Conservation (phyloP, 2,113 vertebrate genomes). For the Anthoscopus minutus region DNA sequence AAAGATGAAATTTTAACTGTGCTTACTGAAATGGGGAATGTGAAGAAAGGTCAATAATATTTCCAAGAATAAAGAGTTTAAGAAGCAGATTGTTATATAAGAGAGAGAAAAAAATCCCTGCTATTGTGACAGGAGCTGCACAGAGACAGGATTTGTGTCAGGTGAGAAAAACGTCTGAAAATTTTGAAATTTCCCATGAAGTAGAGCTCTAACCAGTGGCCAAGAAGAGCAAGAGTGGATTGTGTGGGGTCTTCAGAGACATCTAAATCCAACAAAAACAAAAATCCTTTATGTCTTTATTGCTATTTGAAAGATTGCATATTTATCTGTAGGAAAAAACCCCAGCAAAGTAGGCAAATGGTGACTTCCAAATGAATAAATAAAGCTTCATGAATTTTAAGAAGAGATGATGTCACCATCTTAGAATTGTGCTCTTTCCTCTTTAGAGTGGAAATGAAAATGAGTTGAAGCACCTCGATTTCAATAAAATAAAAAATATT, state of each 20-base stretch:
- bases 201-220: background rate
- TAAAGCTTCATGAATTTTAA: background rate
- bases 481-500: background rate
- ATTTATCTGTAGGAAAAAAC: background rate
- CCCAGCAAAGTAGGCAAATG: background rate
- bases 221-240: background rate
- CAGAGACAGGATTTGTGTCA: background rate
- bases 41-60: background rate
- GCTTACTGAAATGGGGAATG: background rate
- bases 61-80: background rate
- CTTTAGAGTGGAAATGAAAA: background rate
- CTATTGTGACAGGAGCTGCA: background rate
- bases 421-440: background rate
- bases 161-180: background rate
- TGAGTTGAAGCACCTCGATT: background rate
- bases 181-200: background rate
- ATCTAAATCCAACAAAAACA: background rate
- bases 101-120: background rate
- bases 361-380: background rate
- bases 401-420: fast-evolving
- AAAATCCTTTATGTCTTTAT: background rate
- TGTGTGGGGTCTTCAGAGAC: background rate
- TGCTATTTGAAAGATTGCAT: background rate
- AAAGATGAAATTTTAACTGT: background rate
- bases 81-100: background rate